Conservation (phyloP, 2,797 vertebrate genomes). For the Sternarchorhynchus goeldii region DNA sequence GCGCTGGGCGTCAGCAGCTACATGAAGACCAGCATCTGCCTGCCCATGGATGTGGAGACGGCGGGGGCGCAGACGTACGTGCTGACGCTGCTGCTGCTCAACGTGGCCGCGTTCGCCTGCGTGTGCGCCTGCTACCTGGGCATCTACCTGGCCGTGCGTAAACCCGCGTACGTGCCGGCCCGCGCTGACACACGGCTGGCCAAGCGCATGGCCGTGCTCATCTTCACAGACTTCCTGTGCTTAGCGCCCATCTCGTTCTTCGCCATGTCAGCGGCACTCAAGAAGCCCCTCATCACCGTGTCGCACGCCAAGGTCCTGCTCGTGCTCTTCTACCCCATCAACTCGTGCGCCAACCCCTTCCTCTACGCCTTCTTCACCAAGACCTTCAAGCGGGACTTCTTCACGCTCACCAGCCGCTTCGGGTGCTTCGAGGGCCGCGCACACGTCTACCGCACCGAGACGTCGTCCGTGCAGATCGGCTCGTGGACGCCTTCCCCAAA, state of each 20-base stretch:
- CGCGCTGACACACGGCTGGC: conserved; percentile 88
- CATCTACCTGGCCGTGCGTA: conserved; percentile 91
- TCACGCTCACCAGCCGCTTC: conserved; percentile 87
- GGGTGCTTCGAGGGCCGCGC: conserved; percentile 88
- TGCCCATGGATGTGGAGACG: conserved; percentile 96
- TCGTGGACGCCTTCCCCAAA: conserved; percentile 75
- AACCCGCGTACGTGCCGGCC: conserved; percentile 80
- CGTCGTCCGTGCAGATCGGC: conserved; percentile 83
- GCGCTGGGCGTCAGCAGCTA: conserved; percentile 92
- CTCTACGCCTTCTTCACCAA: conserved; percentile 96
- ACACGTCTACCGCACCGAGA: conserved; percentile 91
- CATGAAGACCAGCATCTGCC: conserved; percentile 95
- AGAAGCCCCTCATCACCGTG: conserved; percentile 91
- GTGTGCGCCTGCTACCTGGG: conserved; percentile 90
- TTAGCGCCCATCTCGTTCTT: conserved; percentile 98
- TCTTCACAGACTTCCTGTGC: conserved; percentile 97
- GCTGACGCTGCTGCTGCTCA: conserved; percentile 85
- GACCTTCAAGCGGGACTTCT: conserved; percentile 92
- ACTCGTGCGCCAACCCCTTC: conserved; percentile 96
- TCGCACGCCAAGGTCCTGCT: conserved; percentile 93
- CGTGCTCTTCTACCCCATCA: conserved; percentile 96
- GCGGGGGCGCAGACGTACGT: conserved; percentile 83
- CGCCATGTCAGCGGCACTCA: conserved; percentile 90
- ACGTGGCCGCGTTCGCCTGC: conserved; percentile 86
- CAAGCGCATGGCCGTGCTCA: conserved; percentile 93